Evolutionary conservation across 2,113 vertebrate species (phyloP), one percentile per base, ranked within the genome.

Genomic region (Pogona vitticeps): DNA sequence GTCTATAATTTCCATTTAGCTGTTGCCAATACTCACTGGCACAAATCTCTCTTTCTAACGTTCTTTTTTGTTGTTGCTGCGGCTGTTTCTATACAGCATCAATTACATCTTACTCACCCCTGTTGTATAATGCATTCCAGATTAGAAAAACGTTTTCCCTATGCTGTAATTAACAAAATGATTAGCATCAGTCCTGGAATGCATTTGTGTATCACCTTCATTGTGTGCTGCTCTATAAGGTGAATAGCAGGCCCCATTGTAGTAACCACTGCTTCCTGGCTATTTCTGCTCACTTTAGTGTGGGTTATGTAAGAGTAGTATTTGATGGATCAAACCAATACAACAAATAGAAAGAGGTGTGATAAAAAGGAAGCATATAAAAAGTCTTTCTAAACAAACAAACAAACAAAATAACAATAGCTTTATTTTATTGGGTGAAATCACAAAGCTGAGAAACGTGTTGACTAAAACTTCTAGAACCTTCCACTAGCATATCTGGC

Each of bases 111-210:
- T 90, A 89, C 79, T 85, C 77, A 90, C 65, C n/a, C 3, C 87
- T 0, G 1, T 86, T 0, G 1, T 86, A 71, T 61, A 86, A 85
- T 26, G 67, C 59, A 84, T 86, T 61, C 42, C 42, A 63, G 81
- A 86, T 84, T 88, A 38, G 46, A 75, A 81, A 18, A 81, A 76
- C 21, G 23, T 82, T 58, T 42, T 26, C 68, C 68, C 88, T 92
- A 75, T 89, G 89, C 40, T 81, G 17, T 63, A 88, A 92, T 91
- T 89, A 92, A 88, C 86, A 84, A 87, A 42, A 76, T 92, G 88
- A 90, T 88, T 80, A 0, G 0, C 15, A 87, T 28, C 13, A 36
- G 38, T 28, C 90, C 31, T 92, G 83, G 91, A 88, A 88, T 70
- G 38, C 38, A 75, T n/a, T 68, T 88, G 73, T 6, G 38, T 81